Base-by-base conservation (phyloP, 2,113 vertebrate species). In the Leucosticte australis region DNA sequence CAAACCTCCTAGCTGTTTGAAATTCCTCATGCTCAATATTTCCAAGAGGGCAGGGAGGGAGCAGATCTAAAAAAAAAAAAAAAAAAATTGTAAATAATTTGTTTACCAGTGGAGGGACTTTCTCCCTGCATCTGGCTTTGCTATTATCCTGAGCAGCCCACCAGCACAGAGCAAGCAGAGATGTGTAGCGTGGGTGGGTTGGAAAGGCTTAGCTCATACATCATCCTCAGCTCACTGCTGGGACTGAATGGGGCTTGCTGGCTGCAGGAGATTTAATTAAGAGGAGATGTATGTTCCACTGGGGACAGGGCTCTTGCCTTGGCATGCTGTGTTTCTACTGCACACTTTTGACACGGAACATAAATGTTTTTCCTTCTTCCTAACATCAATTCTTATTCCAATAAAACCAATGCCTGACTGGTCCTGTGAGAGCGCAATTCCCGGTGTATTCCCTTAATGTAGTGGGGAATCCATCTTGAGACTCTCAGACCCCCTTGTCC, bases 211-310 rank as follows among this genome's bases (percentile, higher is more conserved):
- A 47, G 80, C 83, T 80, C 88, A 62, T 80, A 55, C 76, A 84
- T 94, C 73, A 93, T 44, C 56, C 6, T 1, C 69, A 82, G 73
- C 60, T 69, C 53, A 73, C 90, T 85, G 62, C 82, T 74, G 79
- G 47, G 59, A 63, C 50, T 78, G 60, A 52, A 71, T n/a, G 56
- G 73, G 73, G 83, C 68, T 93, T 65, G 39, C 50, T 87, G 83
- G 80, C 89, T 93, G 94, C 89, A 89, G 73, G 86, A 96, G 82
- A 88, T 94, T 92, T 94, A 95, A 95, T 97, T 93, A 94, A 67
- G 91, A 69, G 37, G 71, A 88, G 64, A 92, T 26, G 4, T 52
- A 84, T 84, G 80, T 68, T 78, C 31, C 90, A 62, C 92, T 57
- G 70, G 82, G 82, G 95, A 93, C 37, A 14, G 17, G 37, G 37